phyloP scores from a whole-genome alignment of 64 coral and sea anemone genomes.

The Actinia equina region DNA sequence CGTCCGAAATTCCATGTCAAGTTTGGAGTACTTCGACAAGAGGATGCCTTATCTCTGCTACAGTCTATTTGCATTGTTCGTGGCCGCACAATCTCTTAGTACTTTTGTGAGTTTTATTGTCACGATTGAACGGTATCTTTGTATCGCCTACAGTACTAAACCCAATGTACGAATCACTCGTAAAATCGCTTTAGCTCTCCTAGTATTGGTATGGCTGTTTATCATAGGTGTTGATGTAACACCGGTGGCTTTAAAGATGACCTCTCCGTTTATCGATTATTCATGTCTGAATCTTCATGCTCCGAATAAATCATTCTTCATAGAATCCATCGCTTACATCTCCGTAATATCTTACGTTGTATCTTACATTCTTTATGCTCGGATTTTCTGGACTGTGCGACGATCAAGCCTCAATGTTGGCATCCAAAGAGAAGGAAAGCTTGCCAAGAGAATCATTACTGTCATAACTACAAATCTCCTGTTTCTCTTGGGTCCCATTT shows the following conservation, averaged over 20 bases:
- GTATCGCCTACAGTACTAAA: background rate
- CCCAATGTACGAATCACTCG: background rate
- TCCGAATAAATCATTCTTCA: background rate
- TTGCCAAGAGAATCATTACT: background rate
- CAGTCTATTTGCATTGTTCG: background rate
- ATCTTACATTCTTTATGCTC: background rate
- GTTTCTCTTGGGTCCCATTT: background rate
- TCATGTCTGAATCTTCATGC: background rate
- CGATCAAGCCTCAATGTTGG: background rate
- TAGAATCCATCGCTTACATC: background rate
- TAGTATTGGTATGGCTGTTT: background rate
- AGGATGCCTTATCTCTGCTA: background rate
- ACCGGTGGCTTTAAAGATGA: background rate
- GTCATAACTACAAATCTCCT: background rate
- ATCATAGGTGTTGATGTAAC: background rate
- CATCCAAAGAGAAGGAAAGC: background rate
- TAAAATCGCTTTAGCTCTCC: background rate
- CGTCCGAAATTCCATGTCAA: background rate
- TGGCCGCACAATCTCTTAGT: background rate
- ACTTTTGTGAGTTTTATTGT: background rate
- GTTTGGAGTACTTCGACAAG: background rate
- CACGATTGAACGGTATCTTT: background rate
- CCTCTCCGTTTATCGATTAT: background rate
- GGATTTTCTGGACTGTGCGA: background rate
- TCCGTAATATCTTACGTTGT: background rate